Evolutionary conservation across 2,888 invertebrate species (phyloP).

Genomic region (Orthonychiurus folsomi): DNA sequence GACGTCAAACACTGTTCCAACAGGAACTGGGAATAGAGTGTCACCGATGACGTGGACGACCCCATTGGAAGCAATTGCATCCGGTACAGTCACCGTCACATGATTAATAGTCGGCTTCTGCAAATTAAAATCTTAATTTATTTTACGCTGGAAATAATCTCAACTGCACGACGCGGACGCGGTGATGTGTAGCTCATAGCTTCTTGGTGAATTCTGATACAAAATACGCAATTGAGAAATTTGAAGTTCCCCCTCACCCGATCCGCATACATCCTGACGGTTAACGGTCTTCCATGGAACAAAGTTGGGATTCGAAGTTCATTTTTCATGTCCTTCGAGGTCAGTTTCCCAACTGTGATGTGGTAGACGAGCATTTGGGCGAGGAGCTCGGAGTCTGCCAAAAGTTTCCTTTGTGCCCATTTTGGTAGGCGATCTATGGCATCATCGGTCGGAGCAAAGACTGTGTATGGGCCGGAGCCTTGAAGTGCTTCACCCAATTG

Average conservation of each 20-base stretch:
- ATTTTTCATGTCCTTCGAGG: constrained; percentile 40
- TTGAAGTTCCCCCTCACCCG: constrained; percentile 27
- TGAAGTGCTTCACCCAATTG: constrained; percentile 38
- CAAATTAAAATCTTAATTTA: neutral
- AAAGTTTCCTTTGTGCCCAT: constrained; percentile 38
- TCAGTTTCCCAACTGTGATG: constrained; percentile 39
- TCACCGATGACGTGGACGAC: constrained; percentile 40
- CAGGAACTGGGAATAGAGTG: constrained; percentile 40
- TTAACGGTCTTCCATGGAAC: constrained; percentile 37
- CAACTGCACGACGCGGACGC: too few species aligned
- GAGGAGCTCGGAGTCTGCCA: constrained; percentile 37
- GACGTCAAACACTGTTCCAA: constrained; percentile 38
- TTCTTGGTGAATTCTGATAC: too few species aligned
- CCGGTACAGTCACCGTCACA: constrained; percentile 40
- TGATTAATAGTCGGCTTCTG: constrained; percentile 35
- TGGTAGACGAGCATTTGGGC: constrained; percentile 40
- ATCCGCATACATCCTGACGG: constrained; percentile 38
- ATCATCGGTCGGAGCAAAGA: constrained; percentile 40
- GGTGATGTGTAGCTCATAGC: neutral
- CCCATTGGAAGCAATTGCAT: constrained; percentile 40
- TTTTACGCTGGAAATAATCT: too few species aligned
- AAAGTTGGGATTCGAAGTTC: constrained; percentile 39
- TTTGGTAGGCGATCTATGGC: constrained; percentile 40
- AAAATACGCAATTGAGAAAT: neutral
- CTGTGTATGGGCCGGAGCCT: constrained; percentile 39